phyloP scores from a whole-genome alignment of 2,797 vertebrate species.

The Periophthalmus magnuspinnatus region DNA sequence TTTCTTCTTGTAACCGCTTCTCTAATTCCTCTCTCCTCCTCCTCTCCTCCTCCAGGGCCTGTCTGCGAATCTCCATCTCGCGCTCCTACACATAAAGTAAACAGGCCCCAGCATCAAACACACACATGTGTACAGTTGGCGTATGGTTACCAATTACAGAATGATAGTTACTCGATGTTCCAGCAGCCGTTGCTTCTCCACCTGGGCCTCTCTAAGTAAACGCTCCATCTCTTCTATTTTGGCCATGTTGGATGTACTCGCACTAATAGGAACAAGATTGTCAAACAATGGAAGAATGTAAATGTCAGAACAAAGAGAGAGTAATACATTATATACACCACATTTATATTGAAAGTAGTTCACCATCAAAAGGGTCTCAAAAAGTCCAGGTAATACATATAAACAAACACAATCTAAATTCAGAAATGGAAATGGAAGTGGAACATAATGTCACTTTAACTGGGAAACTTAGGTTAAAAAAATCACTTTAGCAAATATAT shows the following conservation, averaged over 20 bases:
- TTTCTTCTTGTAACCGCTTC: constrained; percentile 92
- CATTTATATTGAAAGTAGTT: neutral
- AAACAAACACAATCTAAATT: too few relatives aligned
- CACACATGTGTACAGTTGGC: neutral
- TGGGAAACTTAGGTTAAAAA: too few relatives aligned
- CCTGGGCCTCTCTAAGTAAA: constrained; percentile 90
- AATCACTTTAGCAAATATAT: too few relatives aligned
- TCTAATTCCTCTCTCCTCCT: constrained; percentile 89
- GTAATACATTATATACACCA: neutral
- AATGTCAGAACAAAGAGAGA: constrained; percentile 1
- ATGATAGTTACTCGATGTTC: constrained; percentile 84
- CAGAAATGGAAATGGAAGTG: too few relatives aligned
- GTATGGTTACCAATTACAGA: neutral
- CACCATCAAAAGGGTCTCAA: neutral
- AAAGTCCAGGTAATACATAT: neutral
- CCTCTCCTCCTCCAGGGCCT: constrained; percentile 91
- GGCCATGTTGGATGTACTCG: constrained; percentile 90
- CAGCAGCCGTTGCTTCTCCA: constrained; percentile 88
- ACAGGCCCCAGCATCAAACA: neutral
- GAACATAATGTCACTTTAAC: too few relatives aligned
- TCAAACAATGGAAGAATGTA: neutral
- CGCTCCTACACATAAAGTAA: constrained; percentile 74
- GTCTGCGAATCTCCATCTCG: constrained; percentile 91
- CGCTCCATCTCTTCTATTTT: constrained; percentile 97
- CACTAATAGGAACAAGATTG: constrained; percentile 70